phyloP scores from a whole-genome alignment of 2,113 vertebrate species.

The Saguinus imperator region DNA sequence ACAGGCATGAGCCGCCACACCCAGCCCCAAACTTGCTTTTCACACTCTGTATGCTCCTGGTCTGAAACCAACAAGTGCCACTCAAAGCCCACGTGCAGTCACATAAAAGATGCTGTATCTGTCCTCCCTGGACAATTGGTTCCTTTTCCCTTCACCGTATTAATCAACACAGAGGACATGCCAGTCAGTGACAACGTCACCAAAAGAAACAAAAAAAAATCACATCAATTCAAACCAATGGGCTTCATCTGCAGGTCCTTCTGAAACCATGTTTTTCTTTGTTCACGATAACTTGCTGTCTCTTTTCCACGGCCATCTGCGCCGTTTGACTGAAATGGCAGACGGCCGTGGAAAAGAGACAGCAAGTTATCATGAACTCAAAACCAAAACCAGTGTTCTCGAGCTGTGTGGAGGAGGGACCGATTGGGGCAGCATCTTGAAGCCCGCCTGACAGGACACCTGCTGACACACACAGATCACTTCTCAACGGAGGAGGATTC shows the following conservation, averaged over 20 bases:
- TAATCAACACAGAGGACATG: background rate
- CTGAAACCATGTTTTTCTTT: background rate
- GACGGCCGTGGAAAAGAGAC: background rate
- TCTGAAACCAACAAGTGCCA: background rate
- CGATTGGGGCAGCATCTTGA: background rate
- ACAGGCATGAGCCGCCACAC: too few species aligned
- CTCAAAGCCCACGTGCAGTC: background rate
- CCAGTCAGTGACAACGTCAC: background rate
- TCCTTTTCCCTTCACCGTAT: background rate
- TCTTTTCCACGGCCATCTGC: background rate
- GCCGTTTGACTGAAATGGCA: background rate
- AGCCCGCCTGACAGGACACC: background rate
- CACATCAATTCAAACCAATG: background rate
- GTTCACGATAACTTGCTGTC: background rate
- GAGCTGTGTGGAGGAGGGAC: background rate
- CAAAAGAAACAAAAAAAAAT: background rate
- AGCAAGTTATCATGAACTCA: background rate
- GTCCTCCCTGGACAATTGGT: background rate
- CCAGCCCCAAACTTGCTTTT: background rate
- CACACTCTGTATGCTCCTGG: accelerated
- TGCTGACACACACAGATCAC: background rate
- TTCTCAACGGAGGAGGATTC: background rate
- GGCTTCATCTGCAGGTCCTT: background rate
- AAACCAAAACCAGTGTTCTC: background rate
- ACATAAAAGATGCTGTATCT: background rate